phyloP scores from a whole-genome alignment of 2,888 invertebrate species.

The Pyrocoelia pectoralis region DNA sequence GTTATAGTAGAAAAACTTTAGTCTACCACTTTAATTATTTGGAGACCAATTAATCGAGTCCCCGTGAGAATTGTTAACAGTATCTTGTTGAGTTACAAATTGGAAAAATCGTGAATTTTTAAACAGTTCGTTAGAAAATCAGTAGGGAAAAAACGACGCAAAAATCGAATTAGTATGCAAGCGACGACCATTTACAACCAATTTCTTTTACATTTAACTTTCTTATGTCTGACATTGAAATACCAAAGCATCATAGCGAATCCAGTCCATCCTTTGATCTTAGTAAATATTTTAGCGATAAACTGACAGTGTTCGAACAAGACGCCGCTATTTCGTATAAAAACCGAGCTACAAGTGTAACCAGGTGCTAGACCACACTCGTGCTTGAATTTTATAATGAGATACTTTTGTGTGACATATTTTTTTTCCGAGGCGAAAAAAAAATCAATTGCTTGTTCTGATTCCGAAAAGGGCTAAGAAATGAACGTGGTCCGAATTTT shows the following conservation, averaged over 20 bases:
- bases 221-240: conserved; percentile 14
- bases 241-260: conserved; percentile 12
- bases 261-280: conserved; percentile 30
- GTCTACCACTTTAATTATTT: too few relatives aligned
- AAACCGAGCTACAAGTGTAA: conserved; percentile 42
- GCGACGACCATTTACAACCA: conserved; percentile 7
- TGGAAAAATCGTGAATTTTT: not conserved
- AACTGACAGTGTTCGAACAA: conserved; percentile 44
- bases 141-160: not conserved
- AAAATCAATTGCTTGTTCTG: conserved; percentile 6
- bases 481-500: conserved; percentile 28
- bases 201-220: not conserved
- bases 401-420: conserved; percentile 30
- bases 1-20: too few relatives aligned
- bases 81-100: not conserved
- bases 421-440: conserved; percentile 16
- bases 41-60: too few relatives aligned
- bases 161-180: conserved; percentile 12
- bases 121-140: conserved; percentile 2
- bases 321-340: conserved; percentile 44
- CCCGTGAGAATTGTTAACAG: not conserved
- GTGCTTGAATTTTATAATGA: conserved; percentile 38
- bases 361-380: conserved; percentile 47
- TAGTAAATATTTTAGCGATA: conserved; percentile 23
- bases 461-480: conserved; percentile 21